Percentiles rank a stretch among this genome's conserved stretches.
Evolutionary conservation across 2,113 vertebrate species (phyloP).

Genomic region (Ctenodactylus gundi): DNA sequence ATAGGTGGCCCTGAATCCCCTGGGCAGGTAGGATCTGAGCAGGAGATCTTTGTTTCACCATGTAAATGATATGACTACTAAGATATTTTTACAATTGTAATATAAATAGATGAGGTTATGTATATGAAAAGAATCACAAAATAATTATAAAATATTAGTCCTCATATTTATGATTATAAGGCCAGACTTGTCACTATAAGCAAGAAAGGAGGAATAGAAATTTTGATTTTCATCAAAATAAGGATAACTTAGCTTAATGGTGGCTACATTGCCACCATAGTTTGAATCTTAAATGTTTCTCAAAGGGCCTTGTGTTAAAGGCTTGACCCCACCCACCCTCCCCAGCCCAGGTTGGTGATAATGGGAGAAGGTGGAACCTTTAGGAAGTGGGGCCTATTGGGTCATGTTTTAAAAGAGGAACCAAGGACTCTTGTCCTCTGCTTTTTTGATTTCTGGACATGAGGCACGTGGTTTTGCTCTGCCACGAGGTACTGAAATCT

Average conservation of each 20-base stretch:
- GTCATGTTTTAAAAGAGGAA: too few species aligned
- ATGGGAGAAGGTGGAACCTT: not conserved
- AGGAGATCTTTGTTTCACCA: not conserved
- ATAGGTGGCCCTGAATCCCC: rapidly evolving
- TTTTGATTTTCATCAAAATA: not conserved
- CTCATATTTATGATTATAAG: not conserved
- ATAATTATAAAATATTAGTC: not conserved
- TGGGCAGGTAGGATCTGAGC: not conserved
- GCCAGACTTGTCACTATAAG: not conserved
- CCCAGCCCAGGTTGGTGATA: not conserved
- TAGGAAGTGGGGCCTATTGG: not conserved
- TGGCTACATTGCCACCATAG: not conserved
- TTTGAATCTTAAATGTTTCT: not conserved
- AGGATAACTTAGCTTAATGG: not conserved
- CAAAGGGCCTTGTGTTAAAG: not conserved
- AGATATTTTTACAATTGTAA: not conserved
- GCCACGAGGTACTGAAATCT: not conserved
- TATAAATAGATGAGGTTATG: not conserved
- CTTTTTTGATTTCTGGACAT: not conserved
- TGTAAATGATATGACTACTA: not conserved
- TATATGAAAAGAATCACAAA: not conserved
- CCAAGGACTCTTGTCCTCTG: too few species aligned
- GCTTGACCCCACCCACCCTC: too few species aligned
- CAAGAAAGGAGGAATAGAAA: too few species aligned
- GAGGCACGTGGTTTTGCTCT: not conserved